Evolutionary conservation across 2,797 vertebrate species (phyloP), one percentile per base, ranked within the genome.

Genomic region (Molossus alvarezi): DNA sequence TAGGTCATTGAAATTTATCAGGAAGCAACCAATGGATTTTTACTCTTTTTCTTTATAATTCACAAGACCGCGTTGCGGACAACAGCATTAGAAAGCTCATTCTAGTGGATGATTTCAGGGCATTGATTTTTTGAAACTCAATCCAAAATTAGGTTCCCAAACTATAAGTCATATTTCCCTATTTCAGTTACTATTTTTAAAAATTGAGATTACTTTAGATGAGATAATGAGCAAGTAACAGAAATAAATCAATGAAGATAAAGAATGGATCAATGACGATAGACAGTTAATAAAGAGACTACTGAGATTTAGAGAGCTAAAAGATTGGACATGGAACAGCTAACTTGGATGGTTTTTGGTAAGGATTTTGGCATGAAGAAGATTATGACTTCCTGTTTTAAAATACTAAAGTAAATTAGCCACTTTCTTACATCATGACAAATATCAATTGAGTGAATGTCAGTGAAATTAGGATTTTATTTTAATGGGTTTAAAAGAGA

Each of bases 401-500:
- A 95, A 90, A 87, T 27, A 73, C 15, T 79, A 45, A 90, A 57
- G 48, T 79, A 69, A 90, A 90, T 65, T 67, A 77, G 67, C 73
- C 9, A 45, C 18, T 79, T 67, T n/a, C 80, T 94, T 75, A 71
- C 20, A 51, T 80, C 29, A 33, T 6, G 13, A 71, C 5, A 51
- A 33, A 60, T 87, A 41, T 83, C 48, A 57, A 21, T 58, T 91
- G 48, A 82, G 83, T 37, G 69, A 72, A 65, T 51, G 12, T 82
- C 37, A n/a, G 23, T 69, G 21, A 85, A 71, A 92, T 72, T 71
- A 86, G 15, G 45, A 67, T 72, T 84, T 95, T 85, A 84, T n/a
- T n/a, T n/a, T n/a, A 88, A 79, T 65, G 64, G 14, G 33, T 95
- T 91, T 85, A 87, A 93, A 93, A 89, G 41, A 55, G 67, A 12